Conservation (phyloP, 37 sponge, comb jelly and placozoan genomes). For the Hexactinellida sp. region DNA sequence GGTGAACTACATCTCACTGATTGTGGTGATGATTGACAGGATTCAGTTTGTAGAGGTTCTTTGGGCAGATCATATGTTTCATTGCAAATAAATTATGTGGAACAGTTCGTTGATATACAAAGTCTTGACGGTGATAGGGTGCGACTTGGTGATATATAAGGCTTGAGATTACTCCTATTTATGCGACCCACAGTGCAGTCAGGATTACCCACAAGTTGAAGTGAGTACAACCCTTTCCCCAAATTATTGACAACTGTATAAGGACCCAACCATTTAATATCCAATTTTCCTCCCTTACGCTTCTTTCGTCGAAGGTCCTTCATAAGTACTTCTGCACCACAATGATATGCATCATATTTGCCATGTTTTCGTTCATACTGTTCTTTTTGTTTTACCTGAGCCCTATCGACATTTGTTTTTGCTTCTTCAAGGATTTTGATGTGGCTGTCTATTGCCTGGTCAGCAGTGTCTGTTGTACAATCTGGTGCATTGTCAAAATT, state of each 20-base stretch:
- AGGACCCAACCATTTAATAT: background rate
- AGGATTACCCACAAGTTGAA: background rate
- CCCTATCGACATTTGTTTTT: background rate
- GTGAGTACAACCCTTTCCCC: background rate
- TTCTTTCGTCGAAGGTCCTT: background rate
- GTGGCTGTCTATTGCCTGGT: background rate
- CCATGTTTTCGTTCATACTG: background rate
- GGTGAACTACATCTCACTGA: background rate
- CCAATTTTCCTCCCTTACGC: background rate
- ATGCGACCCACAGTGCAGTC: background rate
- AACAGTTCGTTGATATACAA: background rate
- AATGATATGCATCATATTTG: background rate
- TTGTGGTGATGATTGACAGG: background rate
- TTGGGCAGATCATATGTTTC: background rate
- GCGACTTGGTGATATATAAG: background rate
- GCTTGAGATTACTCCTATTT: background rate
- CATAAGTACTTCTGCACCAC: background rate
- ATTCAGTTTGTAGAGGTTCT: background rate
- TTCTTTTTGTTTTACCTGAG: background rate
- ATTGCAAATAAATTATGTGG: background rate
- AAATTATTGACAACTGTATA: background rate
- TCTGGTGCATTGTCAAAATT: background rate
- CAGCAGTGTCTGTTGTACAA: background rate
- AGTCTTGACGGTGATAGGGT: background rate
- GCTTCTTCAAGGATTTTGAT: background rate